These are phyloP conservation scores for Odontocerum albicorne DNA, from an alignment of 2,888 invertebrate genomes.

Conservation along the genomic window DNA sequence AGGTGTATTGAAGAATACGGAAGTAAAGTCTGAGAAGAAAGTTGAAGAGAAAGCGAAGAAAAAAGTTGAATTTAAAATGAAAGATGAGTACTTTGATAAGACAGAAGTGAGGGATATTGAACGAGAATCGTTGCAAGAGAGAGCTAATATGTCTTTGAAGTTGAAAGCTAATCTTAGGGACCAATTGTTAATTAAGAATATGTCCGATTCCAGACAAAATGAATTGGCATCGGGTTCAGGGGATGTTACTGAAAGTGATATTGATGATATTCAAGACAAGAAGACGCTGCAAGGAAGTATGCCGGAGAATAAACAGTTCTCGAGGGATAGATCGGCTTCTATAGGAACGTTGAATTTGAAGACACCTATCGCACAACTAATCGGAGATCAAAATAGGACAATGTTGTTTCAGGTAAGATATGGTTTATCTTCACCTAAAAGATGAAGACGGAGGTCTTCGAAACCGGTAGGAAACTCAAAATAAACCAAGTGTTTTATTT, in stretches of 20 bases:
- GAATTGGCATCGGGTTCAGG: too few relatives aligned
- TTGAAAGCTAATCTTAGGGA: not conserved
- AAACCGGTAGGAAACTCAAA: too few relatives aligned
- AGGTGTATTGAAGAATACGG: conserved; percentile 1
- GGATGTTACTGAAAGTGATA: too few relatives aligned
- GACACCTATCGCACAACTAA: conserved; percentile 51
- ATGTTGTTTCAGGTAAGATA: conserved; percentile 81
- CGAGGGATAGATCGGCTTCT: conserved; percentile 63
- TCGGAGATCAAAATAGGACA: conserved; percentile 81
- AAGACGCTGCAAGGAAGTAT: conserved; percentile 33
- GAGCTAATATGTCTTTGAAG: too few relatives aligned
- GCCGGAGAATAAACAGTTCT: conserved; percentile 51
- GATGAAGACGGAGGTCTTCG: too few relatives aligned
- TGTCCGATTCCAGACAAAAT: not conserved
- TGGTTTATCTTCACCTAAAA: too few relatives aligned
- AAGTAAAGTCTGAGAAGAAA: not conserved
- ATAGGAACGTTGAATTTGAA: conserved; percentile 59
- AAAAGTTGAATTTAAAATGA: conserved; percentile 18
- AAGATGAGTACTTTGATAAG: conserved; percentile 12
- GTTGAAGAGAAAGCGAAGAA: conserved; percentile 16
- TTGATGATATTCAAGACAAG: conserved; percentile 5
- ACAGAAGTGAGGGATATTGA: conserved; percentile 10
- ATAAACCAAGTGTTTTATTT: too few relatives aligned
- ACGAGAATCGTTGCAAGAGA: not conserved
- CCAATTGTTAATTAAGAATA: not conserved